phyloP scores from a whole-genome alignment of 1,140 invertebrate genomes.

The Drosophila littoralis region DNA sequence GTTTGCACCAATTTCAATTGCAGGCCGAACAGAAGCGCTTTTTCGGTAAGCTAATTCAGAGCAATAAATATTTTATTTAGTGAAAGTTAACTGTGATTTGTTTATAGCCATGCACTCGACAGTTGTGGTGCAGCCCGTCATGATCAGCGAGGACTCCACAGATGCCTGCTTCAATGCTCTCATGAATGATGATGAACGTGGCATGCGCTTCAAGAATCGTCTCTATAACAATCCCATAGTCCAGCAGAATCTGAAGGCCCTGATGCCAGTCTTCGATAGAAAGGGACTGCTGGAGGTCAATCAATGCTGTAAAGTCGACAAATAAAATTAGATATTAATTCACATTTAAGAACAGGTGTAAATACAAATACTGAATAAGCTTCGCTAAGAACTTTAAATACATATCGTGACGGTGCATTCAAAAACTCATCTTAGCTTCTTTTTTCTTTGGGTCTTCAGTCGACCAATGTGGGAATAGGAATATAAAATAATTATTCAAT shows the following conservation, averaged over 20 bases:
- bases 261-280: conserved; percentile 72
- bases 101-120: conserved; percentile 67
- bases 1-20: conserved; percentile 63
- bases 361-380: too few species aligned
- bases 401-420: too few species aligned
- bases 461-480: too few species aligned
- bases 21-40: conserved; percentile 71
- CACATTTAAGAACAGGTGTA: too few species aligned
- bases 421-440: too few species aligned
- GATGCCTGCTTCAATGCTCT: conserved; percentile 79
- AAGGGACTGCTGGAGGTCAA: conserved; percentile 74
- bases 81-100: background rate
- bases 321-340: background rate
- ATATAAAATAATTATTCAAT: too few species aligned
- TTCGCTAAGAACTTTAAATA: too few species aligned
- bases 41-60: conserved; percentile 54
- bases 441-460: too few species aligned
- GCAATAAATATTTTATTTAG: too few species aligned
- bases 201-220: conserved; percentile 66
- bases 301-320: conserved; percentile 44
- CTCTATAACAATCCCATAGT: conserved; percentile 67
- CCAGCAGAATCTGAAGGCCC: conserved; percentile 60
- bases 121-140: conserved; percentile 72
- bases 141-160: conserved; percentile 68
- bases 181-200: conserved; percentile 75